A percentile compares a stretch with the other conserved stretches of the same genome.
Conservation (phyloP, 1,140 invertebrate species). For the Babylonia areolata region DNA sequence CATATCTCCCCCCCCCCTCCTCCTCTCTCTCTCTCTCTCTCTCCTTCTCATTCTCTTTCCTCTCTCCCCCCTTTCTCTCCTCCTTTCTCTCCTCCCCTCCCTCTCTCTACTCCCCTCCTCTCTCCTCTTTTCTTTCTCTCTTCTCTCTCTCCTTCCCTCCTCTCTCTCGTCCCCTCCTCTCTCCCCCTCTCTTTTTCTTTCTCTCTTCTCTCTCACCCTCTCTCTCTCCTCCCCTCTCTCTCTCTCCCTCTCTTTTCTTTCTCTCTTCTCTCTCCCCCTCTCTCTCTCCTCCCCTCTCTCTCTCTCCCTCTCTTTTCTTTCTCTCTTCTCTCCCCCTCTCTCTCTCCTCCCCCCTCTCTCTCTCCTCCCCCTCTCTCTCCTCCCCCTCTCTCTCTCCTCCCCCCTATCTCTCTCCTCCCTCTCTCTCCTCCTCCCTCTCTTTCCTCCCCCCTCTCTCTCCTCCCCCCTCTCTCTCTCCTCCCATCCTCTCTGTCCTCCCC, state of each 20-base stretch:
- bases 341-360: background rate
- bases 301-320: background rate
- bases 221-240: background rate
- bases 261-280: slow-evolving; percentile 24
- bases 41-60: slow-evolving; percentile 1
- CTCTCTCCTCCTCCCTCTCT: background rate
- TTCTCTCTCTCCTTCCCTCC: slow-evolving; percentile 39
- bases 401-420: slow-evolving; percentile 19
- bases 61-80: background rate
- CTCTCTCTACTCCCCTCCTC: slow-evolving; percentile 34
- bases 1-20: background rate
- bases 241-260: background rate
- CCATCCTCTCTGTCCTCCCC: slow-evolving; percentile 69
- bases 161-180: background rate
- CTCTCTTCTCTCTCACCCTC: background rate
- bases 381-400: slow-evolving; percentile 13
- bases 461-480: slow-evolving; percentile 70
- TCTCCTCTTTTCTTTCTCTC: slow-evolving; percentile 5
- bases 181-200: background rate
- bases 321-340: background rate
- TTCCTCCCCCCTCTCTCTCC: background rate
- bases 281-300: slow-evolving; percentile 37
- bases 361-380: background rate
- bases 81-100: no score
- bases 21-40: slow-evolving; percentile 13